A percentile compares a stretch with the other conserved stretches of the same genome.
Conservation (phyloP, 1,140 invertebrate species). For the Myzus persicae region DNA sequence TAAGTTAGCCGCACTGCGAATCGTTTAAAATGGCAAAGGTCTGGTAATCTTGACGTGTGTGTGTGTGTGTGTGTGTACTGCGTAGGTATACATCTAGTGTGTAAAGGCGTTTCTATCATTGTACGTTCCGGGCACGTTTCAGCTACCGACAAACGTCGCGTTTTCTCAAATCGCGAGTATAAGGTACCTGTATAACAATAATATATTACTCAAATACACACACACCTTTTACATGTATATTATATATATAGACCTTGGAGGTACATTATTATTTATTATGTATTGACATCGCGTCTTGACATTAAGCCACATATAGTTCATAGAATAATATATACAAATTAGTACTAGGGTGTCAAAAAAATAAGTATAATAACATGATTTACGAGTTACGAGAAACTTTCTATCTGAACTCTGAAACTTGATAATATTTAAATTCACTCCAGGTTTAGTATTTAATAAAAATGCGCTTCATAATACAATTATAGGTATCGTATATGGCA, state of each 20-base stretch:
- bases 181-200: not conserved
- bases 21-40: constrained; percentile 51
- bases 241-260: not conserved
- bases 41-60: not conserved
- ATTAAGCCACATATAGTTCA: not conserved
- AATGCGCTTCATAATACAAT: not conserved
- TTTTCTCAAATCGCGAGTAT: constrained; percentile 14
- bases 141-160: constrained; percentile 29
- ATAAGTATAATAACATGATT: not conserved
- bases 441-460: not conserved
- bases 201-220: not conserved
- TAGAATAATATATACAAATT: not conserved
- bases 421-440: not conserved
- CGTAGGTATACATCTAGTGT: not conserved
- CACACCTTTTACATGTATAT: not conserved
- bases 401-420: not conserved
- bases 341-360: not conserved
- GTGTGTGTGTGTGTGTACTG: not conserved
- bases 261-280: not conserved
- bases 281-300: not conserved
- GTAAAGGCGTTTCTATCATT: constrained; percentile 17
- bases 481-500: not conserved
- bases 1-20: constrained; percentile 33
- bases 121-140: constrained; percentile 26
- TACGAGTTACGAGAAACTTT: not conserved